Evolutionary conservation across 2,113 vertebrate species (phyloP).

Genomic region (Cynopterus brachyotis): DNA sequence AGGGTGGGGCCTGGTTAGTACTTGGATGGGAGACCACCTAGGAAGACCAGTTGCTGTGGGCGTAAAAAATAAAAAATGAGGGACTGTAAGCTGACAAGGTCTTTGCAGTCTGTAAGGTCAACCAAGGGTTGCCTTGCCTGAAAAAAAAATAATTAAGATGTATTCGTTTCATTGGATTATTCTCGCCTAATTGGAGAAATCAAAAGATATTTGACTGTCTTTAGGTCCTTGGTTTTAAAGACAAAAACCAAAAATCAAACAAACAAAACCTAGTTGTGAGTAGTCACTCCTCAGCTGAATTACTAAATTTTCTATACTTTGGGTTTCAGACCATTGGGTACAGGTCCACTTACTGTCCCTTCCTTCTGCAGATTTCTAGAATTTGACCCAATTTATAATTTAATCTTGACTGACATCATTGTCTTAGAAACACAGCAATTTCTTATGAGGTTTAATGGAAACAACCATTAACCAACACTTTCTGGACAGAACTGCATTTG

Average conservation of each 20-base stretch:
- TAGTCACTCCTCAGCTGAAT: not conserved
- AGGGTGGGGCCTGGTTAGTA: too few species aligned
- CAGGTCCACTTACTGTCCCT: not conserved
- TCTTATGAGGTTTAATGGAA: not conserved
- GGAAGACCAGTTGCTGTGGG: too few species aligned
- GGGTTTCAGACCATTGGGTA: not conserved
- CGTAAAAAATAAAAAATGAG: too few species aligned
- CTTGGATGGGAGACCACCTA: too few species aligned
- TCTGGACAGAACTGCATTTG: not conserved
- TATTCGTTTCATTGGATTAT: not conserved
- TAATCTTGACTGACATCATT: not conserved
- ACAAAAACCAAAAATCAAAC: not conserved
- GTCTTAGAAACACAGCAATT: not conserved
- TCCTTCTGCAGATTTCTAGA: not conserved
- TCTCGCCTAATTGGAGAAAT: not conserved
- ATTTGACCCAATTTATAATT: not conserved
- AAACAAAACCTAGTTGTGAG: not conserved
- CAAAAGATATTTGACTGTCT: not conserved
- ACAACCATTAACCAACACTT: not conserved
- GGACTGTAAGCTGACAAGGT: too few species aligned
- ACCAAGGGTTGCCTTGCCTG: too few species aligned
- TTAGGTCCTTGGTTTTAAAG: not conserved
- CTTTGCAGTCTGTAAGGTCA: too few species aligned
- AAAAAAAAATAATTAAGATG: not conserved
- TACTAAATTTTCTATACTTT: not conserved